Conservation (phyloP, 2,113 vertebrate species). For the Actinemys pallida region DNA sequence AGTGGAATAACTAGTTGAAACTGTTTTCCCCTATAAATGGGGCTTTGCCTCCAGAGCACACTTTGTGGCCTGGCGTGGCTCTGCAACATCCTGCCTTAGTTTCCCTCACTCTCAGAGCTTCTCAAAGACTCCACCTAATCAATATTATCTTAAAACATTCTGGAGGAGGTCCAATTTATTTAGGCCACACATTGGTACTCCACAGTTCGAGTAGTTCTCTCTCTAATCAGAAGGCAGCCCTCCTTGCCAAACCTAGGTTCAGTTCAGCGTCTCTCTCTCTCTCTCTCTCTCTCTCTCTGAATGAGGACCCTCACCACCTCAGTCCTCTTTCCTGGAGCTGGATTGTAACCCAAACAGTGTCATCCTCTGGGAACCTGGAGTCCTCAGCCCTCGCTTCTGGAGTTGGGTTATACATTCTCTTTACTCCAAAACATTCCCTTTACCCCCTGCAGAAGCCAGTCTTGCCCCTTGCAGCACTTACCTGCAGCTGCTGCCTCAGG, state of each 20-base stretch:
- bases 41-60: background rate
- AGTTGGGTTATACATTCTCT: background rate
- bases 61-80: background rate
- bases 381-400: background rate
- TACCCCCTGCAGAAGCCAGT: background rate
- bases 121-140: background rate
- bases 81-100: background rate
- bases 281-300: background rate
- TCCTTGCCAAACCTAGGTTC: background rate
- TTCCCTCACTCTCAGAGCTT: background rate
- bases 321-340: background rate
- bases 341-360: background rate
- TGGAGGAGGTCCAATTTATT: background rate
- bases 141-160: background rate
- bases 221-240: background rate
- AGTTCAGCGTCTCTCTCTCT: background rate
- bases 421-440: background rate
- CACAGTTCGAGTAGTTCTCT: background rate
- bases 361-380: background rate
- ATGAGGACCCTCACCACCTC: background rate
- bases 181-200: background rate
- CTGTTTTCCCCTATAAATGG: background rate
- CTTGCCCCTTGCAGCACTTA: background rate
- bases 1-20: constrained; percentile 13
- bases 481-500: background rate